phyloP scores from a whole-genome alignment of 2,888 invertebrate species.

The Venusia cambrica region DNA sequence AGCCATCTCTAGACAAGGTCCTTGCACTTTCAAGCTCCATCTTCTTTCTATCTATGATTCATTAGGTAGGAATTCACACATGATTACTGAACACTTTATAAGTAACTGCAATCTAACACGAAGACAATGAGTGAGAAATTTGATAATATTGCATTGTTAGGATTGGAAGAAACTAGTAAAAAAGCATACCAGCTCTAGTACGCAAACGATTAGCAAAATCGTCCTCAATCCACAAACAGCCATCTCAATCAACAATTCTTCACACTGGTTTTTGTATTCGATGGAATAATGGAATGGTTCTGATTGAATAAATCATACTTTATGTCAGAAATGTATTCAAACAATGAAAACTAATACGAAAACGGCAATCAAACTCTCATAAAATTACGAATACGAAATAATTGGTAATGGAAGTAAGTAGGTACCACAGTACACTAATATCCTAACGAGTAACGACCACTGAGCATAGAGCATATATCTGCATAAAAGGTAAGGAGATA shows the following conservation, averaged over 20 bases:
- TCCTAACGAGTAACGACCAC: no score
- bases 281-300: constrained; percentile 4
- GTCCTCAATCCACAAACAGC: constrained; percentile 73
- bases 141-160: neutral
- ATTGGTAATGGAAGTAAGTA: no score
- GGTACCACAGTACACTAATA: no score
- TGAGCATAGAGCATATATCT: no score
- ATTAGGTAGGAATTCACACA: constrained; percentile 1
- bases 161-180: constrained; percentile 9
- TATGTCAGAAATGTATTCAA: constrained; percentile 15
- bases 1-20: neutral
- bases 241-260: constrained; percentile 46
- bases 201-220: constrained; percentile 68
- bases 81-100: neutral
- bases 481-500: no score
- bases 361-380: constrained; percentile 2
- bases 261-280: constrained; percentile 9
- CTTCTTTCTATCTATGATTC: no score
- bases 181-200: constrained; percentile 65
- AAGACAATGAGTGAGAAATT: constrained; percentile 3
- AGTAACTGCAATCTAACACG: neutral
- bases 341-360: neutral
- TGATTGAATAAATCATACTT: constrained; percentile 23
- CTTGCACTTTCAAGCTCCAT: neutral
- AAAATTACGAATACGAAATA: neutral